Evolutionary conservation across 2,113 vertebrate species (phyloP).

Genomic region (Kryptolebias marmoratus): DNA sequence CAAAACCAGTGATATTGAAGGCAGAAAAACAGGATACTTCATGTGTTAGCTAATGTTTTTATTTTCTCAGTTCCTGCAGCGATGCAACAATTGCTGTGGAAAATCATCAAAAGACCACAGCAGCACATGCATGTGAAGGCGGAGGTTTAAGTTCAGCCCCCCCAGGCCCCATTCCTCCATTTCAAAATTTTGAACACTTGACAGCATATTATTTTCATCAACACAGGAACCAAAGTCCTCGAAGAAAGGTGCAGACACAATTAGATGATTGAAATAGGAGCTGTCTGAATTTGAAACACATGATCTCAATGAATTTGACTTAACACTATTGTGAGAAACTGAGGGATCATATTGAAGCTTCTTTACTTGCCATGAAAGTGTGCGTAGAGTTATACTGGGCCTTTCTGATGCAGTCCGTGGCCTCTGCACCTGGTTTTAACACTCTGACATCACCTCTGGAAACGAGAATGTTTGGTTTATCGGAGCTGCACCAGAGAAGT

Average conservation of each 20-base stretch:
- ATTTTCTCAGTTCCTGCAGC: constrained; percentile 69
- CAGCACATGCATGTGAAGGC: constrained; percentile 62
- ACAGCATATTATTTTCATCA: constrained; percentile 73
- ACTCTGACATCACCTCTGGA: constrained; percentile 70
- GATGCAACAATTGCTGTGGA: constrained; percentile 67
- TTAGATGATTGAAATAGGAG: constrained; percentile 77
- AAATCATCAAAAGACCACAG: constrained; percentile 74
- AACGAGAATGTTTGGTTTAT: constrained; percentile 69
- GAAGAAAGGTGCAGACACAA: constrained; percentile 68
- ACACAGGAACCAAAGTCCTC: constrained; percentile 62
- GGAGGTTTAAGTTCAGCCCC: constrained; percentile 57
- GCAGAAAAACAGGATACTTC: constrained; percentile 62
- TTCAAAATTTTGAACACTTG: constrained; percentile 65
- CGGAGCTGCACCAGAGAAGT: constrained; percentile 53
- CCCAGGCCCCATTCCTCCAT: constrained; percentile 48
- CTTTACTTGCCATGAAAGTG: constrained; percentile 66
- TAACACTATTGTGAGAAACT: constrained; percentile 67
- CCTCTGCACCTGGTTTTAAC: constrained; percentile 70
- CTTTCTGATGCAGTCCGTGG: constrained; percentile 62
- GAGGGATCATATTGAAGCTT: constrained; percentile 58
- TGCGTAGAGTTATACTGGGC: constrained; percentile 69
- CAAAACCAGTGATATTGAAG: constrained; percentile 44
- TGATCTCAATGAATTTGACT: constrained; percentile 67
- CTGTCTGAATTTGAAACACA: constrained; percentile 75
- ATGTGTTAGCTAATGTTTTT: constrained; percentile 64